phyloP scores from a whole-genome alignment of 1,140 invertebrate genomes.

The Schlechtendalia chinensis region DNA sequence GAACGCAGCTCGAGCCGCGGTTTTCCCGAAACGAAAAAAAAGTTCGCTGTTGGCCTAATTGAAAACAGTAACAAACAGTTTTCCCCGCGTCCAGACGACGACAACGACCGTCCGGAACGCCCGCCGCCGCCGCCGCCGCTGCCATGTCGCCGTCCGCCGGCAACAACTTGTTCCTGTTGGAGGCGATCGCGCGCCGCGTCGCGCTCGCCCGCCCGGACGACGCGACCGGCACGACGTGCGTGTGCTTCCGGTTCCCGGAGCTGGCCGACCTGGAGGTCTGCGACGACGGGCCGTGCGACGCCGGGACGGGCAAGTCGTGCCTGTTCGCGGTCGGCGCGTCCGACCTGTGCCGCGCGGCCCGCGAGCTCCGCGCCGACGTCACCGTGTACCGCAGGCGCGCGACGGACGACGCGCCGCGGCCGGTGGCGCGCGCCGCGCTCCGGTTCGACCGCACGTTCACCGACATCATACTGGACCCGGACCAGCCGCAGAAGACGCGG shows the following conservation, averaged over 20 bases:
- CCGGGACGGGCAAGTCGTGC: background rate
- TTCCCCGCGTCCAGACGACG: too few relatives aligned
- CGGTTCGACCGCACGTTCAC: background rate
- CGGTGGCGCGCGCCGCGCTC: background rate
- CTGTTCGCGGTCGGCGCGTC: background rate
- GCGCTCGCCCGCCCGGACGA: background rate
- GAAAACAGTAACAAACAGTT: too few relatives aligned
- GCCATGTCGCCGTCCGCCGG: background rate
- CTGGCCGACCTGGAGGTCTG: background rate
- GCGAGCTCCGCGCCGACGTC: background rate
- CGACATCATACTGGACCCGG: background rate
- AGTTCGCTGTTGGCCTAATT: too few relatives aligned
- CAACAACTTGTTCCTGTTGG: background rate
- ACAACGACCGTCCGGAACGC: too few relatives aligned
- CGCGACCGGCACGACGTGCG: background rate
- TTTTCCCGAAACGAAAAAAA: too few relatives aligned
- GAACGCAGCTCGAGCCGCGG: too few relatives aligned
- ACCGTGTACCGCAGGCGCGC: background rate
- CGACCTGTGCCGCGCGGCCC: background rate
- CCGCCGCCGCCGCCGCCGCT: too few relatives aligned
- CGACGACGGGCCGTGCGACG: background rate
- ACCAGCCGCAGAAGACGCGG: background rate
- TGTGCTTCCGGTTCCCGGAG: background rate
- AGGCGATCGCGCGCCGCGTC: background rate
- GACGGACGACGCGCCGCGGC: background rate